phyloP scores from a whole-genome alignment of 2,113 vertebrate species.

The Tichodroma muraria region DNA sequence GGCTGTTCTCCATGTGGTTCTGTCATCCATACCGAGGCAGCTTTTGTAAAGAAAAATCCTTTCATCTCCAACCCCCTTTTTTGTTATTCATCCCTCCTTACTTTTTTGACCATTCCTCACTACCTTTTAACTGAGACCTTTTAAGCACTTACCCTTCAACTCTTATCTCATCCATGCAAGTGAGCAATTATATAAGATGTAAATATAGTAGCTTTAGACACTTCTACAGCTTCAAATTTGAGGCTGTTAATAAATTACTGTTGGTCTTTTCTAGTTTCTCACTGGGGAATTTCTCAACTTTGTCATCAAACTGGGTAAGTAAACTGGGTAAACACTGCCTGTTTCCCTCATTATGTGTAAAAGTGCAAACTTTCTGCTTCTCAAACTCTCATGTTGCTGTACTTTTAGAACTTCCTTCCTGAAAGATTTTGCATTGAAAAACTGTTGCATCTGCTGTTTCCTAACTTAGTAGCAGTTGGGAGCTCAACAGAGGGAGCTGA shows the following conservation, averaged over 20 bases:
- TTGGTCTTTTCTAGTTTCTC: conserved; percentile 65
- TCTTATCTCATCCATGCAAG: not conserved
- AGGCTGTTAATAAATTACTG: not conserved
- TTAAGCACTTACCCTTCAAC: not conserved
- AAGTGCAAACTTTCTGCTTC: not conserved
- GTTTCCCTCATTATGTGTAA: not conserved
- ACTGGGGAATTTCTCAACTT: conserved; percentile 73
- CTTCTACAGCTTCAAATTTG: not conserved
- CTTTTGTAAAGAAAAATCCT: not conserved
- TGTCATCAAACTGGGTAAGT: conserved; percentile 73
- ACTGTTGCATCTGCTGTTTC: not conserved
- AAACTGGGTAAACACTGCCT: not conserved
- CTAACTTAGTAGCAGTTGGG: not conserved
- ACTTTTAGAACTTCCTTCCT: conserved; percentile 9
- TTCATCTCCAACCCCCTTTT: not conserved
- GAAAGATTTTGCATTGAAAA: not conserved
- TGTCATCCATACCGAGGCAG: not conserved
- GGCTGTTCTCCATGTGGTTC: not conserved
- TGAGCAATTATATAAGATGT: not conserved
- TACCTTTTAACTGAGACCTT: not conserved
- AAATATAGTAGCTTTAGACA: not conserved
- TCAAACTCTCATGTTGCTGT: not conserved
- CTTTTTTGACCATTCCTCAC: not conserved
- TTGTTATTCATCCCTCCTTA: not conserved
- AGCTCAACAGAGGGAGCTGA: not conserved